Conservation (phyloP, 2,888 invertebrate species). For the Perdita meconis region DNA sequence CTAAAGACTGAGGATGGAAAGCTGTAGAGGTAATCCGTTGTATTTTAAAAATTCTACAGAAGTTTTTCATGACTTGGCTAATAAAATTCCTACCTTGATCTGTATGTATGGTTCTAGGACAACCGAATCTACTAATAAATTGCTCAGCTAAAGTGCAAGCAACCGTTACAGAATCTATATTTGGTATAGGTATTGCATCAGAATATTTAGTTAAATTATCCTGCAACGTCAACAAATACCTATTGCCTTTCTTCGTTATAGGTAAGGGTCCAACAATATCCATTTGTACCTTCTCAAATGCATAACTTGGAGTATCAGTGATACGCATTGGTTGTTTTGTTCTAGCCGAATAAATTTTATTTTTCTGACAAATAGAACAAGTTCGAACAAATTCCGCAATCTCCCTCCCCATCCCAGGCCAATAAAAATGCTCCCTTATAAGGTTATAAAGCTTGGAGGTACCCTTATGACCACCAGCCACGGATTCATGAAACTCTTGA, state of each 20-base stretch:
- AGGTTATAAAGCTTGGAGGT: background rate
- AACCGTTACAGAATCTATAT: background rate
- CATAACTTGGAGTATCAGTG: too few relatives aligned
- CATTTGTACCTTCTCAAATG: too few relatives aligned
- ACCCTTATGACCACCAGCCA: background rate
- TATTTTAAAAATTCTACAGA: background rate
- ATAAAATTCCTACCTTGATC: too few relatives aligned
- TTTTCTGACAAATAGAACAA: background rate
- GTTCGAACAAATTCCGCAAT: background rate
- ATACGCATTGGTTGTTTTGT: too few relatives aligned
- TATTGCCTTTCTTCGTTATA: background rate
- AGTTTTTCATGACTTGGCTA: background rate
- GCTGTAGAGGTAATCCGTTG: background rate
- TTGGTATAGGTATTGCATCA: background rate
- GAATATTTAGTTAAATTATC: too few relatives aligned
- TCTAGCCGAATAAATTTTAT: background rate
- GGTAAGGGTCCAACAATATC: conserved; percentile 5
- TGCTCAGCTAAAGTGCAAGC: background rate
- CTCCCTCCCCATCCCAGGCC: background rate
- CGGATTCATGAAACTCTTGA: background rate
- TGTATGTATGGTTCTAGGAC: background rate
- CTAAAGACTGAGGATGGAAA: conserved; percentile 1
- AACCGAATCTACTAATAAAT: conserved; percentile 14
- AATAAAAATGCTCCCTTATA: background rate
- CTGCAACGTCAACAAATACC: too few relatives aligned